Conservation (phyloP, 2,888 invertebrate species). For the Halocaridina rubra region DNA sequence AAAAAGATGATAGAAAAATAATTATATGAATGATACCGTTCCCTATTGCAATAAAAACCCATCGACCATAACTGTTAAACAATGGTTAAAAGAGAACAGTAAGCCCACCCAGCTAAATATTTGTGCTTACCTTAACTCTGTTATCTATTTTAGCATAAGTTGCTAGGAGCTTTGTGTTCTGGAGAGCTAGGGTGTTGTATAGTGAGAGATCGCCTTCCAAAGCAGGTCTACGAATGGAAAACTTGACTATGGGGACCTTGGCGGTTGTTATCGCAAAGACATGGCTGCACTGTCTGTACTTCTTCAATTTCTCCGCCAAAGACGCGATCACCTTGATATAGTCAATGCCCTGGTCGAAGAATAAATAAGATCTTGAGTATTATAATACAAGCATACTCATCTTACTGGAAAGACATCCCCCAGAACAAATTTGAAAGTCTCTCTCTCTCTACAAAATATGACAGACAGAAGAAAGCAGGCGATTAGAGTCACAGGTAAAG, state of each 20-base stretch:
- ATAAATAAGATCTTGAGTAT: not conserved
- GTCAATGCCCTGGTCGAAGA: constrained; percentile 66
- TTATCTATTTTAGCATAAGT: constrained; percentile 72
- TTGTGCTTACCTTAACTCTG: constrained; percentile 69
- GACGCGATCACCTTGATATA: constrained; percentile 68
- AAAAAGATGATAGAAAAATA: not conserved
- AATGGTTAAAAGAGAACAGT: no score
- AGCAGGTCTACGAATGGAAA: constrained; percentile 68
- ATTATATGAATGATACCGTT: constrained; percentile 14
- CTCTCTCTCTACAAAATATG: no score
- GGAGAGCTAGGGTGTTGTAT: constrained; percentile 73
- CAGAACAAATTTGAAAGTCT: no score
- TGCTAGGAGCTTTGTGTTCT: constrained; percentile 72
- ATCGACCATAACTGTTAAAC: no score
- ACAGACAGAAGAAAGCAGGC: no score
- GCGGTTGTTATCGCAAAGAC: constrained; percentile 72
- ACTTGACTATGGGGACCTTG: constrained; percentile 76
- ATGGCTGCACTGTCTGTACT: constrained; percentile 67
- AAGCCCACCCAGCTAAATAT: no score
- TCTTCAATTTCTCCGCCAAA: constrained; percentile 68
- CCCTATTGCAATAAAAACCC: no score
- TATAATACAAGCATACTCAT: no score
- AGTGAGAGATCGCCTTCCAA: constrained; percentile 75
- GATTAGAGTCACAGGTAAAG: no score
- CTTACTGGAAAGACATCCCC: no score